A percentile compares a stretch with the other conserved stretches of the same genome.
phyloP scores from a whole-genome alignment of 2,888 invertebrate genomes.

The Eudasyphora cyanicolor region DNA sequence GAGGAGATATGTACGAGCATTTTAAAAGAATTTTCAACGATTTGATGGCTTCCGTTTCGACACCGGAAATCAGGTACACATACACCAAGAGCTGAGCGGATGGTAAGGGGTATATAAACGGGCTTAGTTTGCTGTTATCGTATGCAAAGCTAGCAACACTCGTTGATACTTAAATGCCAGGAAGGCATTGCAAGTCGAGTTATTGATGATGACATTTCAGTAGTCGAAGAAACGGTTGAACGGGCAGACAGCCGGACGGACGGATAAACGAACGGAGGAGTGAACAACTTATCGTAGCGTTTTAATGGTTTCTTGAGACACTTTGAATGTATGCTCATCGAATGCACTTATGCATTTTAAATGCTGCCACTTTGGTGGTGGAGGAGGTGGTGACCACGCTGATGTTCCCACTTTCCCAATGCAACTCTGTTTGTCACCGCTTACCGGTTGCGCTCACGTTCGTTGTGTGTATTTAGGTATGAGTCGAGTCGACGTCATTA shows the following conservation, averaged over 20 bases:
- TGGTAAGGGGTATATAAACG: background rate
- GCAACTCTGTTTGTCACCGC: background rate
- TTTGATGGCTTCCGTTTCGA: slow-evolving; percentile 52
- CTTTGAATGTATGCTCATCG: slow-evolving; percentile 22
- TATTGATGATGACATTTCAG: slow-evolving; percentile 47
- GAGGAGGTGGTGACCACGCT: background rate
- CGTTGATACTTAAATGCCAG: background rate
- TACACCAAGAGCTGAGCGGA: no score
- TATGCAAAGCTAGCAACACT: background rate
- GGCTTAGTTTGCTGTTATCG: background rate
- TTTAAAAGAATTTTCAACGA: slow-evolving; percentile 44
- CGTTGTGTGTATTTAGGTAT: no score
- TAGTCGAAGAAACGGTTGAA: background rate
- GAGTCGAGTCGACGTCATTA: no score
- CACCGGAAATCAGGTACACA: slow-evolving; percentile 57
- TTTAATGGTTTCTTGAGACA: slow-evolving; percentile 63
- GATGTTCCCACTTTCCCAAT: background rate
- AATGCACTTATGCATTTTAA: slow-evolving; percentile 40
- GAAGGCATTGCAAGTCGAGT: background rate
- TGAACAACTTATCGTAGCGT: no score
- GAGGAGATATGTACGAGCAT: slow-evolving; percentile 18
- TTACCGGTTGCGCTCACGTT: background rate
- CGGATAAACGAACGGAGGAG: background rate
- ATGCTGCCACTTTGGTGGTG: background rate
- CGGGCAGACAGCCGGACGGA: background rate